Evolutionary conservation across 1,140 invertebrate species (phyloP), one percentile per base, ranked within the genome.

Genomic region (Caenorhabditis tropicalis): DNA sequence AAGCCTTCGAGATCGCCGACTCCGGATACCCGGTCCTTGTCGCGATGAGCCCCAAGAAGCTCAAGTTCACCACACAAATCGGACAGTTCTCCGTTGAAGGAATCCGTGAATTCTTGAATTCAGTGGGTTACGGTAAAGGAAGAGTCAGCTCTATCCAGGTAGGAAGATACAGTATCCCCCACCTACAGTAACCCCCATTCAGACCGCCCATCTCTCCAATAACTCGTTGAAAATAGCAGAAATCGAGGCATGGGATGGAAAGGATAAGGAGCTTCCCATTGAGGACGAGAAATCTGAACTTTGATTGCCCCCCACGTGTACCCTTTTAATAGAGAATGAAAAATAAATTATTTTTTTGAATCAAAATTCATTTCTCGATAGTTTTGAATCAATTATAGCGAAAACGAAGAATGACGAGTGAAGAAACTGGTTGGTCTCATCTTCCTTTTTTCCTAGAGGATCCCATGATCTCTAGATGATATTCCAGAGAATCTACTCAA

Each of bases 81-180:
- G 65, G 65, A 19, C 65, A 74, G n/a, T 74, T 74, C n/a, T 74
- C 65, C 12, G 36, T 46, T 1, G 36, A 46, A 1, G 65, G 65
- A 31, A 74, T 74, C n/a, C 15, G 33, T 9, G 65, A 74, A 43
- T 74, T 74, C 36, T 24, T 74, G 65, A 74, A 74, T 74, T 31
- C 65, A 1, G 65, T 74, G 6, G 43, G 21, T 27, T 74, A 74
- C 43, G 65, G 65, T 24, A 74, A 74, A 43, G 36, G 36, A 46
- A 43, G 65, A 74, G 36, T 74, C 15, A 16, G 2, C 3, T 10
- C 10, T 43, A 24, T 74, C 9, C 27, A 74, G 65, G 65, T 74
- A 24, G 7, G n/a, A 0, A 15, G 1, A 19, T 65, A 16, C 29
- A 9, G n/a, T n/a, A n/a, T n/a, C n/a, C n/a, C n/a, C n/a, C n/a